These are phyloP conservation scores for Athene cunicularia DNA, from an alignment of 2,113 vertebrate genomes.

Conservation along the genomic window DNA sequence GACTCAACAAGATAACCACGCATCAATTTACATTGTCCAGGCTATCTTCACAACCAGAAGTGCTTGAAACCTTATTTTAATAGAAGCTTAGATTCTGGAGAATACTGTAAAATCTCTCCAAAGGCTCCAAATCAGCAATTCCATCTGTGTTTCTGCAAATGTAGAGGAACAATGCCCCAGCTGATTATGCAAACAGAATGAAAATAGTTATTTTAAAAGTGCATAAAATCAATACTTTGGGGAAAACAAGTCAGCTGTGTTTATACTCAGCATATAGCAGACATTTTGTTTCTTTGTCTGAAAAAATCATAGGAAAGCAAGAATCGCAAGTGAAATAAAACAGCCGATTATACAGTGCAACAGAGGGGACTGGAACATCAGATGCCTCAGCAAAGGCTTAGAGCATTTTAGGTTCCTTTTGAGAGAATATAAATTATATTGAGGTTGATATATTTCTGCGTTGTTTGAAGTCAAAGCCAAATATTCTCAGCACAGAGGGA, in stretches of 20 bases:
- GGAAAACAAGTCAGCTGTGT: conserved; percentile 52
- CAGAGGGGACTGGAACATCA: conserved; percentile 36
- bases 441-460: conserved; percentile 14
- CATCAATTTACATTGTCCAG: conserved; percentile 64
- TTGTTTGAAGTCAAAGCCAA: conserved; percentile 49
- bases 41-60: conserved; percentile 58
- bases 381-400: conserved; percentile 44
- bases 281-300: conserved; percentile 65
- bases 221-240: conserved; percentile 56
- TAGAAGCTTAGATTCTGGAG: conserved; percentile 56
- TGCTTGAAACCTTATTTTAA: conserved; percentile 61
- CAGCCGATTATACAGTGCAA: neutral
- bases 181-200: conserved; percentile 65
- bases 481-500: conserved; percentile 14
- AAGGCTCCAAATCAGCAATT: conserved; percentile 57
- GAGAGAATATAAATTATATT: conserved; percentile 50
- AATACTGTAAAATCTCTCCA: conserved; percentile 55
- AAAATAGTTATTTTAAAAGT: conserved; percentile 69
- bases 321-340: conserved; percentile 5
- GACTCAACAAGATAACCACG: conserved; percentile 54
- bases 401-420: conserved; percentile 55
- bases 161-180: conserved; percentile 48
- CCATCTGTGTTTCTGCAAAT: conserved; percentile 65
- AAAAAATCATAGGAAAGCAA: conserved; percentile 48
- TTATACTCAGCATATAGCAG: conserved; percentile 47